Base-by-base conservation (phyloP, 2,113 vertebrate species). In the Melospiza georgiana region DNA sequence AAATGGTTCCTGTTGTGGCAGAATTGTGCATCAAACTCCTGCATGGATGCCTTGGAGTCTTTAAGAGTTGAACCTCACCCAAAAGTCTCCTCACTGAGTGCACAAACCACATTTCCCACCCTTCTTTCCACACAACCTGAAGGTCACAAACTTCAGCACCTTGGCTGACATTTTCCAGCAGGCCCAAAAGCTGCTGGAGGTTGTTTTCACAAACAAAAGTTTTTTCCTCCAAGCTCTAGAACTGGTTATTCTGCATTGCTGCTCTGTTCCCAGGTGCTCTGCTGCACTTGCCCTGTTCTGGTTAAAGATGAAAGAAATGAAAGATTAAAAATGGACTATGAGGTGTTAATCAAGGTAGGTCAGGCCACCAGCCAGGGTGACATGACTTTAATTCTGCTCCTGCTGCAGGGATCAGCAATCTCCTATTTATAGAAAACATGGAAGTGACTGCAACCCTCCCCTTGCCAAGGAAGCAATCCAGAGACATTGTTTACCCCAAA, bases 371-470 rank as follows among this genome's bases (percentile, higher is more conserved):
- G 85, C 75, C 73, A 75, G 74, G 67, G 58, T 71, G 74, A 78
- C 89, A 55, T 2, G 3, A 7, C 58, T 68, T 85, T 55, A 94
- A 75, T 73, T 86, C 84, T 21, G 71, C 69, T 89, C 59, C 43
- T 6, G 3, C 59, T 84, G 71, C 92, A 72, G 74, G 43, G 76
- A 84, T 84, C 89, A 95, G 72, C 51, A 28, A 68, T 5, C 49
- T 43, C 84, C 96, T 97, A 97, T 96, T 97, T 97, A 97, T 93
- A 97, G 95, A 14, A 48, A 89, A 65, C 67, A 58, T 2, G 62
- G 77, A 92, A 96, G 65, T 14, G 39, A 75, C 73, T 94, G 85
- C 91, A 90, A 90, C 13, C 62, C 59, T 86, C 82, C 31, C 31
- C 71, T 27, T 83, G 92, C 94, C 97, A 96, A 93, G 85, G 84